phyloP scores from a whole-genome alignment of 1,140 invertebrate genomes.

The Doryteuthis pealeii region DNA sequence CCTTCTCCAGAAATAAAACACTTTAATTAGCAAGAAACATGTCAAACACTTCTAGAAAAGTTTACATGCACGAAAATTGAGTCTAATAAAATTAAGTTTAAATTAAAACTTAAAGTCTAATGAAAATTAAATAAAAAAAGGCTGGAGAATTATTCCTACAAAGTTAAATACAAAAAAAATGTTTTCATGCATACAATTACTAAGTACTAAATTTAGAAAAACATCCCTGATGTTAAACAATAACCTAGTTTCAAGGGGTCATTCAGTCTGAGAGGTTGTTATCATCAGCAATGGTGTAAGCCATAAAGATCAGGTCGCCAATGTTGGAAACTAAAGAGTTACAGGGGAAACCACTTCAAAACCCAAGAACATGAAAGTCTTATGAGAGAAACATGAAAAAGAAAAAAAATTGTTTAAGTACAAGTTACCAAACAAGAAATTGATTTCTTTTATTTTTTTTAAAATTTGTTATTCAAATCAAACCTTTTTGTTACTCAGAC shows the following conservation, averaged over 20 bases:
- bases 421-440: too few species aligned
- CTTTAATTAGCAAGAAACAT: conserved; percentile 16
- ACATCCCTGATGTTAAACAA: too few species aligned
- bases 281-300: conserved; percentile 49
- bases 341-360: conserved; percentile 81
- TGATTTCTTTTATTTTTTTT: too few species aligned
- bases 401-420: too few species aligned
- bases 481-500: too few species aligned
- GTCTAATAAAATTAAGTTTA: neutral
- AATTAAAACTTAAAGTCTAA: too few species aligned
- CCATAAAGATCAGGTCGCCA: conserved; percentile 55
- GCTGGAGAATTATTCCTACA: too few species aligned
- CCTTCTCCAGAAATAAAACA: conserved; percentile 5
- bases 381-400: conserved; percentile 75
- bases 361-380: conserved; percentile 95
- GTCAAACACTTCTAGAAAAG: conserved; percentile 24
- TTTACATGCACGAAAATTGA: conserved; percentile 16
- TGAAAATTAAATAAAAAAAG: too few species aligned
- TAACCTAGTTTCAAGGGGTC: conserved; percentile 22
- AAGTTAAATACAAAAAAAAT: neutral
- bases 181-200: too few species aligned
- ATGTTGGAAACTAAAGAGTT: conserved; percentile 67
- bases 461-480: too few species aligned
- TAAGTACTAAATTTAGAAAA: conserved; percentile 20
- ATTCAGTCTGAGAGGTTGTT: conserved; percentile 16